Evolutionary conservation across 2,113 vertebrate species (phyloP).

Genomic region (Siphamia tubifer): DNA sequence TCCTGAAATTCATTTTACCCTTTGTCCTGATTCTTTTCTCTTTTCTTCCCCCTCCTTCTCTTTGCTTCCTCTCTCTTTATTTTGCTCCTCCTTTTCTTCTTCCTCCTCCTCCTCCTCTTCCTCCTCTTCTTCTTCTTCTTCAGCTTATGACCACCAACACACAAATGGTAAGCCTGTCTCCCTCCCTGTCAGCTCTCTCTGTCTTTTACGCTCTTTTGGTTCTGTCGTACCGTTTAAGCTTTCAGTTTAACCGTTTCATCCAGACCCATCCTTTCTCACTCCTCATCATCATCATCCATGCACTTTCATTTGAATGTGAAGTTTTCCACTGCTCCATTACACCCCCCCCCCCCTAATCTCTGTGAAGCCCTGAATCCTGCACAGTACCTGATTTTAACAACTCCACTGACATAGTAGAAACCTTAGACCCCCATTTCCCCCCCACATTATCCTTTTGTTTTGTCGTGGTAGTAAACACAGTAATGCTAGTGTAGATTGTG

Average conservation of each 20-base stretch:
- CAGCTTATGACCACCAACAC: constrained; percentile 98
- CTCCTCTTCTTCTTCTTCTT: constrained; percentile 80
- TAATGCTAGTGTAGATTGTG: constrained; percentile 27
- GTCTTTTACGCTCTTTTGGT: constrained; percentile 59
- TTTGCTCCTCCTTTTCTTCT: constrained; percentile 76
- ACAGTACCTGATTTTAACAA: constrained; percentile 46
- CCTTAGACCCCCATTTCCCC: constrained; percentile 49
- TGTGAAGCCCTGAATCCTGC: constrained; percentile 54
- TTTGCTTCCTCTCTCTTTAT: constrained; percentile 82
- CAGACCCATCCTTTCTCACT: constrained; percentile 50
- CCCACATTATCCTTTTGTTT: constrained; percentile 57
- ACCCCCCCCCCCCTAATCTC: constrained; percentile 45
- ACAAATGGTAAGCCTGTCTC: constrained; percentile 95
- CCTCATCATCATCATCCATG: constrained; percentile 41
- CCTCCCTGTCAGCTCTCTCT: constrained; percentile 77
- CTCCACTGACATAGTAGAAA: constrained; percentile 52
- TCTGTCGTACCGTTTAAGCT: constrained; percentile 58
- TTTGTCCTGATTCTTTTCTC: constrained; percentile 81
- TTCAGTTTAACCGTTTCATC: constrained; percentile 58
- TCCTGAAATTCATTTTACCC: constrained; percentile 76
- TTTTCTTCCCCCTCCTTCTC: constrained; percentile 59
- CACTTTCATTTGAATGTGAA: constrained; percentile 63
- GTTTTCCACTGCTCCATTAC: constrained; percentile 50
- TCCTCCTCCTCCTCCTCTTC: constrained; percentile 22
- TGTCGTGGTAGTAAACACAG: constrained; percentile 35